phyloP scores from a whole-genome alignment of 2,888 invertebrate species.

The Panopea generosa region DNA sequence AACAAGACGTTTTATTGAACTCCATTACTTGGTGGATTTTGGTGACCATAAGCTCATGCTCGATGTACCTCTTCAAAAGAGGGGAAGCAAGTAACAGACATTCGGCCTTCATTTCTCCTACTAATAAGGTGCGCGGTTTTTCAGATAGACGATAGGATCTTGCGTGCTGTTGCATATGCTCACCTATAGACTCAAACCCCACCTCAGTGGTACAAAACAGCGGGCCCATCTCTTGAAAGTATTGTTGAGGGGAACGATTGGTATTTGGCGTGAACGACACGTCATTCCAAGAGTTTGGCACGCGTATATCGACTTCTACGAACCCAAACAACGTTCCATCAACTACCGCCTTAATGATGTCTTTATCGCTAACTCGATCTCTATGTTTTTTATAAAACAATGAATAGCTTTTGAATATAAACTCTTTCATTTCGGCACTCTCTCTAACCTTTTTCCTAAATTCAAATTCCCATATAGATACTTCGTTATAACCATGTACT shows the following conservation, averaged over 20 bases:
- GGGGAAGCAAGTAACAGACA: conserved; percentile 41
- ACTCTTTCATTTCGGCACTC: conserved; percentile 14
- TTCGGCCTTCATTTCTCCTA: conserved; percentile 41
- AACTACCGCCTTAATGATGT: conserved; percentile 25
- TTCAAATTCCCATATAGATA: conserved; percentile 36
- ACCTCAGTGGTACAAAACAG: conserved; percentile 44
- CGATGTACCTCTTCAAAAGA: conserved; percentile 53
- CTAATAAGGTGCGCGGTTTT: conserved; percentile 28
- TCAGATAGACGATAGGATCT: conserved; percentile 9
- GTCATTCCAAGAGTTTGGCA: conserved; percentile 27
- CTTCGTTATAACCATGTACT: conserved; percentile 1
- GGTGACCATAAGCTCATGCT: conserved; percentile 48
- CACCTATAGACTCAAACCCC: conserved; percentile 33
- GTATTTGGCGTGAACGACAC: conserved; percentile 13
- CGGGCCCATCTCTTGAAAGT: conserved; percentile 50
- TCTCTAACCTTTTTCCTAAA: conserved; percentile 18
- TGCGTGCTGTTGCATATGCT: conserved; percentile 42
- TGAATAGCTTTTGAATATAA: conserved; percentile 9
- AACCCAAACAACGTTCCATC: conserved; percentile 30
- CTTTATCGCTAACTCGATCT: conserved; percentile 4
- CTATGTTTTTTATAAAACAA: conserved; percentile 15
- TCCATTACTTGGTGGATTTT: conserved; percentile 52
- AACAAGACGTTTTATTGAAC: conserved; percentile 32
- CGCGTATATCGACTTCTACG: conserved; percentile 40
- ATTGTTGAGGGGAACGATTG: conserved; percentile 18